Evolutionary conservation across 2,888 invertebrate species (phyloP).

Genomic region (Bombyx huttoni): DNA sequence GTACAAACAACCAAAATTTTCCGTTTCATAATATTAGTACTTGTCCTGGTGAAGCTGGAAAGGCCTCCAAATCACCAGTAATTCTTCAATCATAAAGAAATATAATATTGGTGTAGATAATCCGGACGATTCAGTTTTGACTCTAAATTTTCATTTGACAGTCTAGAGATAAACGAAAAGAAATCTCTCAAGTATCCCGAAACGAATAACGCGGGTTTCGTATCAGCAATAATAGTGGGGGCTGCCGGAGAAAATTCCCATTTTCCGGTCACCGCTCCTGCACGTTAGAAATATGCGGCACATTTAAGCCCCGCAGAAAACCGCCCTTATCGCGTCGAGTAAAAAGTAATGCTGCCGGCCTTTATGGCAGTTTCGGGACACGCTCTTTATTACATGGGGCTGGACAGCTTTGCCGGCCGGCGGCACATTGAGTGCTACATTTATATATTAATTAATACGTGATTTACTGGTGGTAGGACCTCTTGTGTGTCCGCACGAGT

Average conservation of each 20-base stretch:
- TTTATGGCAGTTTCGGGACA: conserved; percentile 70
- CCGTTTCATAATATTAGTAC: no score
- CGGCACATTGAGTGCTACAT: conserved; percentile 17
- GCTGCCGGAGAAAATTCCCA: conserved; percentile 21
- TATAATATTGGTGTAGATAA: no score
- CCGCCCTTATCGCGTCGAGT: conserved; percentile 62
- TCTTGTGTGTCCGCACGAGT: no score
- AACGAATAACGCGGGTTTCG: neutral
- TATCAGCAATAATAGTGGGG: neutral
- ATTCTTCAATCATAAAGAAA: no score
- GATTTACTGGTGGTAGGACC: no score
- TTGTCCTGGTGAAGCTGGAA: no score
- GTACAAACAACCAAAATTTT: no score
- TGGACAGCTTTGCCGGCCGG: conserved; percentile 16
- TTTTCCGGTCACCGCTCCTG: conserved; percentile 43
- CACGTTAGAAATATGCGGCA: conserved; percentile 35
- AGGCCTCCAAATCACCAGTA: no score
- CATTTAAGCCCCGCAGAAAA: conserved; percentile 24
- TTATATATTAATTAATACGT: no score
- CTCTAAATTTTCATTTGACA: no score
- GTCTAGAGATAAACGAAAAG: no score
- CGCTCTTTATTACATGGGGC: conserved; percentile 67
- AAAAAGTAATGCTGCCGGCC: conserved; percentile 70
- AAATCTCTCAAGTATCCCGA: neutral
- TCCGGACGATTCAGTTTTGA: no score